Base-by-base conservation (phyloP, 2,113 vertebrate genomes). In the Micronycteris hirsuta region DNA sequence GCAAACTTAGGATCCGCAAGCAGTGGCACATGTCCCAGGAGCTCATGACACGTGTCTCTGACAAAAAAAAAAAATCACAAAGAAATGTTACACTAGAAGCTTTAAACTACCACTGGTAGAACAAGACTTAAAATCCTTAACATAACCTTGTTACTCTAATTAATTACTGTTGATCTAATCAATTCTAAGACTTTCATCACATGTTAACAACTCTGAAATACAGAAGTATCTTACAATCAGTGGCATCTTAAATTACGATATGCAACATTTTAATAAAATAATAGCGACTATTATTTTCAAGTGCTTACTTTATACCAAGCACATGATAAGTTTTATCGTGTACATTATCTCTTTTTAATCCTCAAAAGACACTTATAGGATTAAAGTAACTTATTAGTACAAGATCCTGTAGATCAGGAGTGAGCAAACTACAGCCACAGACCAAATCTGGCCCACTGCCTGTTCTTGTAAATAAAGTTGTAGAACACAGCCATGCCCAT, bases 31-130 rank as follows among this genome's bases (percentile, higher is more conserved):
- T 99, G 99, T 94, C 99, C 99, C 98, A 99, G 96, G 70, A 99
- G 99, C 97, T 99, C 99, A 43, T 99, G 99, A 94, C 99, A 99
- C 0, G 99, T 99, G 97, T 99, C 99, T 63, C 99, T 99, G 98
- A 92, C 28, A 96, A 96, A 76, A 98, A 97, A 47, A 82, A 47
- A 82, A 97, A 84, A 97, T 16, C 4, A 96, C 67, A 95, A 90
- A 36, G 88, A 31, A 87, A 84, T 28, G 82, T 98, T 94, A 97
- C 1, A 33, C 7, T 36, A 80, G 52, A 94, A 82, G 31, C 20
- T 94, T 93, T 61, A 94, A 80, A 86, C 49, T 22, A 67, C 15
- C 47, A 43, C n/a, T 63, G 20, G 11, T 49, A 96, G 52, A 94
- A 80, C 6, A 73, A 85, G 47, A 61, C 11, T 86, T 54, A 89